phyloP scores from a whole-genome alignment of 2,113 vertebrate species.

The Coreoperca whiteheadi region DNA sequence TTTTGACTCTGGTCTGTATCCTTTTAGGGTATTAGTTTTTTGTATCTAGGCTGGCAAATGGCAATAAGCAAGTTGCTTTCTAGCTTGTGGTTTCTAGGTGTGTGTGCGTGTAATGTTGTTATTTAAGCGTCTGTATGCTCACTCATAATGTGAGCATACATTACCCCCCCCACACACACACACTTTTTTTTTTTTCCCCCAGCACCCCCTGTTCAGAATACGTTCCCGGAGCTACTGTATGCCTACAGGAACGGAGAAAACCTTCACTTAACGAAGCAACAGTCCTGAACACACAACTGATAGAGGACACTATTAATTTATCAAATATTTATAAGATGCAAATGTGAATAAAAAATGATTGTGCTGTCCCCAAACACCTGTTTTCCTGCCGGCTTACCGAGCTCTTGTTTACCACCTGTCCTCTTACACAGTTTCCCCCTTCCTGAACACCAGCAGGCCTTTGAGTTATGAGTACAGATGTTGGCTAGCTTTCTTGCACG shows the following conservation, averaged over 20 bases:
- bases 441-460: slow-evolving; percentile 27
- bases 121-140: too few relatives aligned
- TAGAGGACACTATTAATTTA: slow-evolving; percentile 65
- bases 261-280: slow-evolving; percentile 16
- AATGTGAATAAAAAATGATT: slow-evolving; percentile 60
- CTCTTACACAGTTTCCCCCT: slow-evolving; percentile 5
- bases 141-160: too few relatives aligned
- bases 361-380: slow-evolving; percentile 57
- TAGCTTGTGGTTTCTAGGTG: too few relatives aligned
- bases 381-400: slow-evolving; percentile 30
- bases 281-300: slow-evolving; percentile 61
- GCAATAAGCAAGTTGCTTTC: too few relatives aligned
- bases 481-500: neutral
- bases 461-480: slow-evolving; percentile 5
- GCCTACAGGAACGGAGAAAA: slow-evolving; percentile 34
- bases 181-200: too few relatives aligned
- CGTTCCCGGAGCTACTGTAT: too few relatives aligned
- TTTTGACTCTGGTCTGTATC: too few relatives aligned
- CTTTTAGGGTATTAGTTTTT: too few relatives aligned
- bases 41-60: too few relatives aligned
- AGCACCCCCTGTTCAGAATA: too few relatives aligned
- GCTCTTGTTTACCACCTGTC: slow-evolving; percentile 63
- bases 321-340: slow-evolving; percentile 78
- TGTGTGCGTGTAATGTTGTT: too few relatives aligned
- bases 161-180: too few relatives aligned